Evolutionary conservation across 35 echinoderm and acorn worm genomes (phyloP).

Genomic region (Amphiura filiformis): DNA sequence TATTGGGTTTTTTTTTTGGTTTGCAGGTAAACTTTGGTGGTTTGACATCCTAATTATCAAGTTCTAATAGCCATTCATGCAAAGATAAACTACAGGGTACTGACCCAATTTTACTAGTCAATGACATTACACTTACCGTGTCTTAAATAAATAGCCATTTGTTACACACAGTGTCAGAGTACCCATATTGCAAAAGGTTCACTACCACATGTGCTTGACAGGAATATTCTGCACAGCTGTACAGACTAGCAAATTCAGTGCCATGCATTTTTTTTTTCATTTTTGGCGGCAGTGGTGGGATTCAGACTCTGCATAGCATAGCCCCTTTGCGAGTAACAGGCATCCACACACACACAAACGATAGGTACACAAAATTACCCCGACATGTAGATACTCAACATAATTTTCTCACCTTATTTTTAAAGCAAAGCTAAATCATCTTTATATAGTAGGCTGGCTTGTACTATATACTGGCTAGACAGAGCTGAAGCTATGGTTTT

Average conservation of each 20-base stretch:
- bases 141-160: background rate
- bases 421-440: background rate
- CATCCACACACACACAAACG: background rate
- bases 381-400: background rate
- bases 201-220: background rate
- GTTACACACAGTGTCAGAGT: background rate
- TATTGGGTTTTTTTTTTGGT: background rate
- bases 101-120: background rate
- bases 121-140: background rate
- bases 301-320: background rate
- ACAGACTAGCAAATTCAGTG: background rate
- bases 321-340: background rate
- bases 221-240: background rate
- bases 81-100: no score
- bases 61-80: background rate
- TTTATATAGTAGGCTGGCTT: background rate
- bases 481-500: background rate
- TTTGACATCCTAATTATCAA: background rate
- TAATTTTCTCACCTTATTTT: background rate
- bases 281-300: background rate
- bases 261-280: background rate
- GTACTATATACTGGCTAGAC: background rate
- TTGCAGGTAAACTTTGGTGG: background rate
- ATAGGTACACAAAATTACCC: background rate
- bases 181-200: background rate